phyloP scores from a whole-genome alignment of 2,797 vertebrate genomes.

The Eupleurogrammus muticus region DNA sequence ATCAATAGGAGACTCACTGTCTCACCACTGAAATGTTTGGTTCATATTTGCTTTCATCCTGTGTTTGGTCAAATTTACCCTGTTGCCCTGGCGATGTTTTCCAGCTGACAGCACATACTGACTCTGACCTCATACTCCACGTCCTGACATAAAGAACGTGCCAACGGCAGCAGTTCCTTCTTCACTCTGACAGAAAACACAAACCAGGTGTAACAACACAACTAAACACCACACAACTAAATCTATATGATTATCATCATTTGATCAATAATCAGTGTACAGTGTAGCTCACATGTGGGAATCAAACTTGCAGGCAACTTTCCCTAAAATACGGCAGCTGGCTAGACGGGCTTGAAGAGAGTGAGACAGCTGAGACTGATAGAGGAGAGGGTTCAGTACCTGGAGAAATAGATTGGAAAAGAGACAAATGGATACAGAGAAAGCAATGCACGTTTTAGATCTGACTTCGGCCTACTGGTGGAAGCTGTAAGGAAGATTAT shows the following conservation, averaged over 20 bases:
- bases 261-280: neutral
- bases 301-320: conserved; percentile 93
- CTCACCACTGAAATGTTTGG: neutral
- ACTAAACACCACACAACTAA: neutral
- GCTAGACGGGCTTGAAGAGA: conserved; percentile 91
- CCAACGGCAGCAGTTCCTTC: conserved; percentile 92
- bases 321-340: conserved; percentile 94
- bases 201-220: neutral
- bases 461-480: too few relatives aligned
- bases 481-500: too few relatives aligned
- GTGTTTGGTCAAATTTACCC: conserved; percentile 81
- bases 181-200: conserved; percentile 85
- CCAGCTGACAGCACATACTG: conserved; percentile 94
- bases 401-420: conserved; percentile 62
- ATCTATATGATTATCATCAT: neutral
- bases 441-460: too few relatives aligned
- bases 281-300: conserved; percentile 87
- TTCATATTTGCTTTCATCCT: neutral
- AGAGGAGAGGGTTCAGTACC: conserved; percentile 93
- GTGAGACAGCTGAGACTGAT: conserved; percentile 93
- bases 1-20: neutral
- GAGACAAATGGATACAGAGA: neutral
- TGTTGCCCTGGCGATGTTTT: conserved; percentile 90
- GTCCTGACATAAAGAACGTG: conserved; percentile 93
- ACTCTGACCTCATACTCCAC: conserved; percentile 93